These are phyloP conservation scores for Euzetes globulus DNA, from an alignment of 2,888 invertebrate species.

Conservation along the genomic window DNA sequence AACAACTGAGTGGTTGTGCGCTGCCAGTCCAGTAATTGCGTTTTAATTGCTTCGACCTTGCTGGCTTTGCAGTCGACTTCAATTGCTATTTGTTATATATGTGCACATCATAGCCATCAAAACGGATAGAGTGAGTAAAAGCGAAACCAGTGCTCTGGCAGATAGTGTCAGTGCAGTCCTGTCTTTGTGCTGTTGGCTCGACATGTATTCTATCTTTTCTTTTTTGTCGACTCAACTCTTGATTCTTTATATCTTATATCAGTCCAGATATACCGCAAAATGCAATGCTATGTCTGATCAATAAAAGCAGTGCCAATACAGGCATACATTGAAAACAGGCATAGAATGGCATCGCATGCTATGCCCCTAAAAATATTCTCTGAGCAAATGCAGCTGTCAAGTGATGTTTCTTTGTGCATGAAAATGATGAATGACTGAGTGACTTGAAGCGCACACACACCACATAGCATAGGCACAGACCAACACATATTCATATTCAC, in stretches of 20 bases:
- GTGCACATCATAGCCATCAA: constrained; percentile 17
- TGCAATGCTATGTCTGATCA: constrained; percentile 30
- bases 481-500: constrained; percentile 21
- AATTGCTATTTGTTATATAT: neutral
- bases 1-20: neutral
- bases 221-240: constrained; percentile 21
- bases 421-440: constrained; percentile 33
- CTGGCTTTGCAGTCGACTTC: neutral
- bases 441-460: constrained; percentile 25
- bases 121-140: neutral
- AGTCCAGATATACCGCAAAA: constrained; percentile 25
- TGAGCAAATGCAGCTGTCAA: constrained; percentile 36
- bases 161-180: neutral
- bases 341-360: constrained; percentile 13
- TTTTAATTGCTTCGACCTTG: constrained; percentile 31
- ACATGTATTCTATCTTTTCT: constrained; percentile 28
- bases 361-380: constrained; percentile 34
- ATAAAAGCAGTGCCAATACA: constrained; percentile 19
- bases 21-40: constrained; percentile 23
- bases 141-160: neutral
- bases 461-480: neutral
- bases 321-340: neutral
- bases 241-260: constrained; percentile 26
- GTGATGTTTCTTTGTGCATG: constrained; percentile 34
- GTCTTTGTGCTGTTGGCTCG: constrained; percentile 11